These are phyloP conservation scores for Cryptus viduatorius DNA, from an alignment of 2,888 invertebrate species.

Conservation along the genomic window DNA sequence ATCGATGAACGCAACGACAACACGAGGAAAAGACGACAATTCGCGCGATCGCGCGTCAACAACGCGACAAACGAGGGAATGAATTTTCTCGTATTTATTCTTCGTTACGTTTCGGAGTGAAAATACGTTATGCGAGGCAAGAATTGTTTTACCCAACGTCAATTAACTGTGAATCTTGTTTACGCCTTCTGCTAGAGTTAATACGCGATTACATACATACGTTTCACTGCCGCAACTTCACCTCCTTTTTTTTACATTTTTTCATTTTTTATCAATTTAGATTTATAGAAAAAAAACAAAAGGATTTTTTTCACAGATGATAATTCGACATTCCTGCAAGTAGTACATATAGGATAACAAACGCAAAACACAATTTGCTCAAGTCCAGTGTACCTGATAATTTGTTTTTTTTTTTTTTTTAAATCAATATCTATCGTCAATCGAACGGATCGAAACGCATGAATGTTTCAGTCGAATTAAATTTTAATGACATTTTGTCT, in stretches of 20 bases:
- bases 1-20: constrained; percentile 29
- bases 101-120: constrained; percentile 20
- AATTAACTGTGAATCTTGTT: constrained; percentile 70
- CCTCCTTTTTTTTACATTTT: neutral
- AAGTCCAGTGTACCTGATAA: constrained; percentile 59
- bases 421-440: too few relatives aligned
- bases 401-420: neutral
- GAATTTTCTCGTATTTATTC: constrained; percentile 10
- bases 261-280: neutral
- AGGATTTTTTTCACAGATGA: neutral
- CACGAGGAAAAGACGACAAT: neutral
- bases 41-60: neutral
- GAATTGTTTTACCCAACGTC: constrained; percentile 70
- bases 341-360: neutral
- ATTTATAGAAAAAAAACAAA: too few relatives aligned
- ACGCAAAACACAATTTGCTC: constrained; percentile 39
- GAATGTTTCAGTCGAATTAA: neutral
- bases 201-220: neutral
- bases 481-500: neutral
- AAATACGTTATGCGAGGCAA: constrained; percentile 73
- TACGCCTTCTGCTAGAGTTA: constrained; percentile 72
- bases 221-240: constrained; percentile 40
- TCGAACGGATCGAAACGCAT: neutral
- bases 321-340: constrained; percentile 52
- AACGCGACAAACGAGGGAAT: constrained; percentile 27